Evolutionary conservation across 2,113 vertebrate genomes (phyloP).

Genomic region (Oreochromis aureus): DNA sequence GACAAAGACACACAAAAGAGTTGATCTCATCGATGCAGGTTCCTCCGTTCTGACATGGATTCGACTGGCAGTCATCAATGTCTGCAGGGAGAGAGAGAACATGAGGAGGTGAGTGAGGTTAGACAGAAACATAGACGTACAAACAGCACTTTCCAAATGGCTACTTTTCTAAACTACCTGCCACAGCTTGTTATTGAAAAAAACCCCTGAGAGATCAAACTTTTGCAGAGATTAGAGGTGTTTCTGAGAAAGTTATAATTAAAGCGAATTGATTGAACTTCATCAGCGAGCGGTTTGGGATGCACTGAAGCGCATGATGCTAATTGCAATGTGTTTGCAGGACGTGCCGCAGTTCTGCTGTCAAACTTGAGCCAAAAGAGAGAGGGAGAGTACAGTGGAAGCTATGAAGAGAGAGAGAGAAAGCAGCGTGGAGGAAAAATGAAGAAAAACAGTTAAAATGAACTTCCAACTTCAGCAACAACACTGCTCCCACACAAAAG

Average conservation of each 20-base stretch:
- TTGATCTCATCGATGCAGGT: slow-evolving; percentile 93
- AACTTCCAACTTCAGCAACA: background rate
- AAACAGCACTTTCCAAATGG: background rate
- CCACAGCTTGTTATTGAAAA: slow-evolving; percentile 6
- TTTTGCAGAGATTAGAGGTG: slow-evolving; percentile 41
- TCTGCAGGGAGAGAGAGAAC: slow-evolving; percentile 47
- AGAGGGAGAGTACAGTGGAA: background rate
- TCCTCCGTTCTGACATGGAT: slow-evolving; percentile 88
- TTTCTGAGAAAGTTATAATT: slow-evolving; percentile 61
- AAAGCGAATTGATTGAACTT: slow-evolving; percentile 60
- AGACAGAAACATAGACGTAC: background rate
- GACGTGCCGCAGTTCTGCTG: slow-evolving; percentile 20
- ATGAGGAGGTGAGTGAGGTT: background rate
- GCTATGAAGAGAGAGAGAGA: background rate
- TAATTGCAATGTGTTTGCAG: slow-evolving; percentile 50
- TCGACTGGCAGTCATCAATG: slow-evolving; percentile 80
- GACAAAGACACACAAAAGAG: slow-evolving; percentile 88
- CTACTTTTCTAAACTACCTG: slow-evolving; percentile 2
- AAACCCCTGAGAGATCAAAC: slow-evolving; percentile 10
- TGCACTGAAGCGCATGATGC: slow-evolving; percentile 35
- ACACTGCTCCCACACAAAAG: background rate
- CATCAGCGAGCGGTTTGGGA: slow-evolving; percentile 44
- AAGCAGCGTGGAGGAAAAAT: background rate
- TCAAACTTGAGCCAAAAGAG: background rate
- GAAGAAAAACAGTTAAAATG: background rate